A percentile compares a stretch with the other conserved stretches of the same genome.
phyloP scores from a whole-genome alignment of 2,113 vertebrate species.

The Calcarius ornatus region DNA sequence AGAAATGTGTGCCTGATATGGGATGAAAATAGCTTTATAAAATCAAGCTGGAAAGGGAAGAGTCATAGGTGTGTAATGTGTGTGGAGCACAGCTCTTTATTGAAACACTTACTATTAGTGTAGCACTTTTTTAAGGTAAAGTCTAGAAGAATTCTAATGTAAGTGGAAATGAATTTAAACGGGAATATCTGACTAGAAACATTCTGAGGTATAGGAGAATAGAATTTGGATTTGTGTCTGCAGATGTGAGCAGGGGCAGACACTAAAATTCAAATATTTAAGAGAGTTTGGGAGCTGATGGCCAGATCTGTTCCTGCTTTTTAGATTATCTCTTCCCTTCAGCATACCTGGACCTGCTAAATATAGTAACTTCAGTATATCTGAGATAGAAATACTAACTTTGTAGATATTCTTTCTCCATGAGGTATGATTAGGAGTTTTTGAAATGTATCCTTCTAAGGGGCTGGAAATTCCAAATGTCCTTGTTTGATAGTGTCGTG shows the following conservation, averaged over 20 bases:
- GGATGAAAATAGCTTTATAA: not conserved
- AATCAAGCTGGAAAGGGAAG: not conserved
- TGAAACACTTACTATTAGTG: not conserved
- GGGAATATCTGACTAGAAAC: not conserved
- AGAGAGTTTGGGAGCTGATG: not conserved
- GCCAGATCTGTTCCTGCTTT: not conserved
- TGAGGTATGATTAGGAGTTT: not conserved
- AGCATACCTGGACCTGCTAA: not conserved
- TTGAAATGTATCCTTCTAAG: not conserved
- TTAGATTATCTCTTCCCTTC: not conserved
- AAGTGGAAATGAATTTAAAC: not conserved
- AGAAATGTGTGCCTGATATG: not conserved
- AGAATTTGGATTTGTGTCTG: not conserved
- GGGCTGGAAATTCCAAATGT: not conserved
- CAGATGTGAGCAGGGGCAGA: not conserved
- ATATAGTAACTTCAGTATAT: not conserved
- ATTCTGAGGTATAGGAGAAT: not conserved
- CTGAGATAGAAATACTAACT: not conserved
- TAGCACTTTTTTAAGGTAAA: not conserved
- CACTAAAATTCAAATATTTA: fast-evolving
- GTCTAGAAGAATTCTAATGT: not conserved
- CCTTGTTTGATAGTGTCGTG: not conserved
- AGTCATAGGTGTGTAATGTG: not conserved
- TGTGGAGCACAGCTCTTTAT: not conserved
- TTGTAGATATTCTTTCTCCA: not conserved